These are phyloP conservation scores for Apoda limacodes DNA, from an alignment of 2,888 invertebrate genomes.

Conservation along the genomic window DNA sequence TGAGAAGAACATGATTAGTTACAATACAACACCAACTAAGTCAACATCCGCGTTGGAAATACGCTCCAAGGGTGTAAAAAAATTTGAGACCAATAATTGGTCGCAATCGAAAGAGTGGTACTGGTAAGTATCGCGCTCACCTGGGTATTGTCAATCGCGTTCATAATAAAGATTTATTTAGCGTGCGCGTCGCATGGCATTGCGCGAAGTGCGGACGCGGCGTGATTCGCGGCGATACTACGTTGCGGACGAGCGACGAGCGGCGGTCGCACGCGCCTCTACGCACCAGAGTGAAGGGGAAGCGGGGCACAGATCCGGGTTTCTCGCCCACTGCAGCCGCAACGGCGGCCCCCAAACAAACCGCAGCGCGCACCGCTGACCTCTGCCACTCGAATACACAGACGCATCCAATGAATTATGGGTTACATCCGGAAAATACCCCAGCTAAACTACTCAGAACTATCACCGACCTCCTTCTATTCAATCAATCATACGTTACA, in stretches of 20 bases:
- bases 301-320: constrained; percentile 68
- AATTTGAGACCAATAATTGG: neutral
- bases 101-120: constrained; percentile 25
- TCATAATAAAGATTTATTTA: constrained; percentile 53
- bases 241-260: constrained; percentile 27
- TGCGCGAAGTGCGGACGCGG: constrained; percentile 29
- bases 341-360: constrained; percentile 51
- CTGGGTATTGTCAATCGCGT: constrained; percentile 63
- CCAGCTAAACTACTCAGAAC: no score
- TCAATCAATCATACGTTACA: neutral
- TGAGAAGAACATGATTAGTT: constrained; percentile 57
- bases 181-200: constrained; percentile 44
- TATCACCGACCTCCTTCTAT: no score
- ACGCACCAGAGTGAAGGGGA: constrained; percentile 62
- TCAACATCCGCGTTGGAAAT: neutral
- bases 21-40: constrained; percentile 33
- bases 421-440: constrained; percentile 17
- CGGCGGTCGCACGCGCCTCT: constrained; percentile 28
- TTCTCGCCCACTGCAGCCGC: constrained; percentile 60
- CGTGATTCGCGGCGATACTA: constrained; percentile 56
- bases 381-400: constrained; percentile 39
- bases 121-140: constrained; percentile 54
- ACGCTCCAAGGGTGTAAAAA: neutral
- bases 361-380: constrained; percentile 46
- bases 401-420: constrained; percentile 26